phyloP scores from a whole-genome alignment of 2,888 invertebrate species.

The Drosophila sordidula region DNA sequence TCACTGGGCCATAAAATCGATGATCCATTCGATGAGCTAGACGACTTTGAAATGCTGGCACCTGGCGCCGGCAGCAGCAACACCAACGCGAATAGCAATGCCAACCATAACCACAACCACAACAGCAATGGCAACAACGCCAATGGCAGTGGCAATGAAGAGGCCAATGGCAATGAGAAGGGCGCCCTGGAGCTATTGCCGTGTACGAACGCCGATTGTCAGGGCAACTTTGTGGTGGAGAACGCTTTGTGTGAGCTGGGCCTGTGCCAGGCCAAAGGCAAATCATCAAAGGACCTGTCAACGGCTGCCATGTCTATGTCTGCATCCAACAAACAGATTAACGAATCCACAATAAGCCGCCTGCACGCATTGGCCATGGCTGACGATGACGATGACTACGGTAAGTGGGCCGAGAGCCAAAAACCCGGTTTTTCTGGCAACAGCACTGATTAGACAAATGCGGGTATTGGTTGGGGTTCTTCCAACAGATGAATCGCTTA shows the following conservation, averaged over 20 bases:
- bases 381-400: slow-evolving; percentile 84
- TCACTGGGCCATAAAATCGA: slow-evolving; percentile 84
- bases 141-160: slow-evolving; percentile 49
- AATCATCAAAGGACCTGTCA: slow-evolving; percentile 74
- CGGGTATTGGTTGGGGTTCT: neutral
- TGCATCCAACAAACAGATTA: slow-evolving; percentile 77
- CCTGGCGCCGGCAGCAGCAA: slow-evolving; percentile 62
- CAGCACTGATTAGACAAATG: slow-evolving; percentile 10
- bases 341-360: slow-evolving; percentile 85
- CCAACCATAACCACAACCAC: slow-evolving; percentile 34
- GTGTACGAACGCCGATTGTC: slow-evolving; percentile 73
- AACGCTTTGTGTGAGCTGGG: slow-evolving; percentile 82
- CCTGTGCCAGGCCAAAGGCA: slow-evolving; percentile 72
- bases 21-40: slow-evolving; percentile 84
- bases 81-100: slow-evolving; percentile 8
- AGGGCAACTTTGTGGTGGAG: slow-evolving; percentile 80
- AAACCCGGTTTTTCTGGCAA: neutral
- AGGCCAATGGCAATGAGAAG: slow-evolving; percentile 54
- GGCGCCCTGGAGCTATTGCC: slow-evolving; percentile 51
- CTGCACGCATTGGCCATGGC: slow-evolving; percentile 85
- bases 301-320: slow-evolving; percentile 49
- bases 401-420: slow-evolving; percentile 63
- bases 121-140: slow-evolving; percentile 23
- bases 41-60: slow-evolving; percentile 83
- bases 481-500: slow-evolving; percentile 90